Evolutionary conservation across 2,797 vertebrate species (phyloP), one percentile per base, ranked within the genome.

Genomic region (Cuculus canorus): DNA sequence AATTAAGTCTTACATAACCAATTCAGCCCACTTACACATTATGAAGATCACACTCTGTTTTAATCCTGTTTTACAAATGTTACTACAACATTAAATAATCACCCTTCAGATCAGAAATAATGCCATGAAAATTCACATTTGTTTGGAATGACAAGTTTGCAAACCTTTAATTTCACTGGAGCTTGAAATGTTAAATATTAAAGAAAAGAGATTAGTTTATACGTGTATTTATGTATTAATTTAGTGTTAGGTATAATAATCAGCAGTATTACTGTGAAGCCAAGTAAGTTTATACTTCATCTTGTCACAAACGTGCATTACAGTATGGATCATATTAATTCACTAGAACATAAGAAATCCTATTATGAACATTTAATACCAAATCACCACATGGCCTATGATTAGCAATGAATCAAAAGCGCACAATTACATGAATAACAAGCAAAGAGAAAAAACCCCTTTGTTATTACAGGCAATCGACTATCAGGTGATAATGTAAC

Each of bases 351-450:
- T 64, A 95, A 96, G 95, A 97, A 92, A 95, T 77, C 54, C 70
- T 92, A 89, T 96, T 90, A 95, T n/a, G 73, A 97, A 91, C 81
- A 71, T 87, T 96, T 96, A 93, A 95, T 3, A 43, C 64, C 57
- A 91, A 96, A 65, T 93, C 90, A 96, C 88, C 77, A 93, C 65
- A 90, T 56, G 80, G 97, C 90, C 72, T 91, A 82, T 96, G 96
- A 97, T 97, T 97, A 97, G 97, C 87, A 95, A 97, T 96, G 97
- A 97, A 96, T 97, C 96, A 97, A 80, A 96, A 89, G 72, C 66
- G 16, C 48, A 93, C 72, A 96, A 85, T 91, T 85, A 82, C 61
- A 66, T 87, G 89, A 97, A 95, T 88, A 93, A 86, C 64, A 97
- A 86, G 61, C 43, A 93, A 91, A 93, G 50, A 88, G 45, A 82